phyloP scores from a whole-genome alignment of 2,797 vertebrate species.

The Psittacula derbiana region DNA sequence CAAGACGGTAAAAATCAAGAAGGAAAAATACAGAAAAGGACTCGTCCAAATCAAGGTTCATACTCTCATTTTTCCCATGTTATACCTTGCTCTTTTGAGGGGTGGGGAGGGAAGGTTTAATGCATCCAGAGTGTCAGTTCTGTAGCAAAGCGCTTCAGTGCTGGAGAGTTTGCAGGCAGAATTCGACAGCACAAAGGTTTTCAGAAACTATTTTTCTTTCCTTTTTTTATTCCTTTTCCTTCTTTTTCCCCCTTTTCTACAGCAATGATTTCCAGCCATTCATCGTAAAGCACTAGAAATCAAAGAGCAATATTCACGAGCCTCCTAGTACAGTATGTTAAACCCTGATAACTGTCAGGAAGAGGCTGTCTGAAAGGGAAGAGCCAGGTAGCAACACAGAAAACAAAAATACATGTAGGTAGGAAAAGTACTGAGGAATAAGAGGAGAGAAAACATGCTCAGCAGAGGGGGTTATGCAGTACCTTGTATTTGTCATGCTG shows the following conservation, averaged over 20 bases:
- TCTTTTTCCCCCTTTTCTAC: not conserved
- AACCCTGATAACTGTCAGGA: slow-evolving; percentile 71
- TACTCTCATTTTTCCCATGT: not conserved
- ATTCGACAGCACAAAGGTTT: slow-evolving; percentile 54
- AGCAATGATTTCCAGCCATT: slow-evolving; percentile 56
- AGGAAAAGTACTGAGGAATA: slow-evolving; percentile 47
- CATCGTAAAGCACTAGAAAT: slow-evolving; percentile 68
- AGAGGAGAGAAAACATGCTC: slow-evolving; percentile 43
- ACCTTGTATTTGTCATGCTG: slow-evolving; percentile 36
- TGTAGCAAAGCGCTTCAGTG: not conserved
- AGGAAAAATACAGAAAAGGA: not conserved
- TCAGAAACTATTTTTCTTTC: slow-evolving; percentile 39
- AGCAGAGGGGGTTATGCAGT: slow-evolving; percentile 20
- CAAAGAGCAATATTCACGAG: slow-evolving; percentile 76
- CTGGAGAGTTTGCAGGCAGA: slow-evolving; percentile 45
- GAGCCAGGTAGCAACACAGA: slow-evolving; percentile 54
- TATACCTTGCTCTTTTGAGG: not conserved
- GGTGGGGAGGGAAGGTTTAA: not conserved
- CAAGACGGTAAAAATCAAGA: not conserved
- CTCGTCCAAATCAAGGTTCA: not conserved
- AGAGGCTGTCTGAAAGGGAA: slow-evolving; percentile 61
- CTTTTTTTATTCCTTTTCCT: not conserved
- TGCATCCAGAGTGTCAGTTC: not conserved
- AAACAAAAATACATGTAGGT: slow-evolving; percentile 59
- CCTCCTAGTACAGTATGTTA: slow-evolving; percentile 71